Evolutionary conservation across 2,113 vertebrate species (phyloP).

Genomic region (Eira barbara): DNA sequence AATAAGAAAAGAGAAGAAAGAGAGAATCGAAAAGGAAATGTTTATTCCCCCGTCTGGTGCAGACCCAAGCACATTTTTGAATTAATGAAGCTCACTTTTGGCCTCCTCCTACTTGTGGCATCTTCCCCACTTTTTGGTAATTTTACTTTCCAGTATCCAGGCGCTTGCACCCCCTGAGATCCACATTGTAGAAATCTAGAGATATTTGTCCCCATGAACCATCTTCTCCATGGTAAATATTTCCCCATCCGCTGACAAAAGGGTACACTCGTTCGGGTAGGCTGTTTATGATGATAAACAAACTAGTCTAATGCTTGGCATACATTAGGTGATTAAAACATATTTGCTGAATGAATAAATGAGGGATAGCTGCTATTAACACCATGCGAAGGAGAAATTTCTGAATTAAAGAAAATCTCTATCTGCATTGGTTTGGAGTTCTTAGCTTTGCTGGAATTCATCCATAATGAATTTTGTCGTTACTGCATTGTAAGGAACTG

Average conservation of each 20-base stretch:
- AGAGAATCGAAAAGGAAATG: not conserved
- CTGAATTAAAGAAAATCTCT: not conserved
- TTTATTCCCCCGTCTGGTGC: not conserved
- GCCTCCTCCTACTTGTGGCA: not conserved
- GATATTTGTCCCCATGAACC: not conserved
- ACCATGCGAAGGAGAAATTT: not conserved
- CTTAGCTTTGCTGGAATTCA: not conserved
- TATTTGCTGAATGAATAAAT: not conserved
- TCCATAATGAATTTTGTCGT: not conserved
- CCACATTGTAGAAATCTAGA: not conserved
- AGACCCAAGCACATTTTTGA: not conserved
- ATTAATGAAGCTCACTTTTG: not conserved
- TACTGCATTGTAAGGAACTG: not conserved
- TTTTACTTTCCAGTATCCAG: not conserved
- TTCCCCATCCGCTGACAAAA: not conserved
- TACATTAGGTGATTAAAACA: not conserved
- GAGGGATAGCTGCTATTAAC: not conserved
- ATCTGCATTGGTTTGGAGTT: not conserved
- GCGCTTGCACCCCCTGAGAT: not conserved
- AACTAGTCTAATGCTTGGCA: not conserved
- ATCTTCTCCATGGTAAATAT: not conserved
- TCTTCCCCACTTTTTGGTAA: not conserved
- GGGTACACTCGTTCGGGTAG: not conserved
- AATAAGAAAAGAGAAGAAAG: not conserved
- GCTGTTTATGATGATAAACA: not conserved